Conservation (phyloP, 2,113 vertebrate species). For the Perognathus longimembris region DNA sequence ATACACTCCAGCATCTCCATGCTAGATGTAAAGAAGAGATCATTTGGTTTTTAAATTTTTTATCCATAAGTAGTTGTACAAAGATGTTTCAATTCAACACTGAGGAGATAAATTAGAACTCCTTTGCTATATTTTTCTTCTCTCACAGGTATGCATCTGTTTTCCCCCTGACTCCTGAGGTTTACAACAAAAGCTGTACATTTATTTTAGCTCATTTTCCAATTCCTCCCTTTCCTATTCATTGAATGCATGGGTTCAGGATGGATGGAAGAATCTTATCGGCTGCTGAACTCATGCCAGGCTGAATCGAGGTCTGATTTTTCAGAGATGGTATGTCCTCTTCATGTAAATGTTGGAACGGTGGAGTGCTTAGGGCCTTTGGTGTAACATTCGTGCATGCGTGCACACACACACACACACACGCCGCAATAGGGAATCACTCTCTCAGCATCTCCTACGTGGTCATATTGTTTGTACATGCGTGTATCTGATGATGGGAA, state of each 20-base stretch:
- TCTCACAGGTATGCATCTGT: not conserved
- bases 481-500: not conserved
- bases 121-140: not conserved
- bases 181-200: not conserved
- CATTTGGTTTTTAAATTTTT: too few species aligned
- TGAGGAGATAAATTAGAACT: conserved; percentile 18
- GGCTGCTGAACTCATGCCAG: not conserved
- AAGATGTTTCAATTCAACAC: too few species aligned
- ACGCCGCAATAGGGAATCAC: not conserved
- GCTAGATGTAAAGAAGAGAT: not conserved
- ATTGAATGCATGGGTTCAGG: not conserved
- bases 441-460: not conserved
- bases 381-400: not conserved
- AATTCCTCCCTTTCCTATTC: not conserved
- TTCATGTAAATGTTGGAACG: not conserved
- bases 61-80: too few species aligned
- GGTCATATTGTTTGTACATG: not conserved
- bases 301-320: not conserved
- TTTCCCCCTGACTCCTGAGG: not conserved
- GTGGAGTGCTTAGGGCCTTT: not conserved
- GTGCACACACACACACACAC: not conserved
- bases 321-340: not conserved
- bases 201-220: conserved; percentile 20
- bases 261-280: not conserved
- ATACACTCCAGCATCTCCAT: not conserved